phyloP scores from a whole-genome alignment of 2,888 invertebrate species.

The Tetragnatha montana region DNA sequence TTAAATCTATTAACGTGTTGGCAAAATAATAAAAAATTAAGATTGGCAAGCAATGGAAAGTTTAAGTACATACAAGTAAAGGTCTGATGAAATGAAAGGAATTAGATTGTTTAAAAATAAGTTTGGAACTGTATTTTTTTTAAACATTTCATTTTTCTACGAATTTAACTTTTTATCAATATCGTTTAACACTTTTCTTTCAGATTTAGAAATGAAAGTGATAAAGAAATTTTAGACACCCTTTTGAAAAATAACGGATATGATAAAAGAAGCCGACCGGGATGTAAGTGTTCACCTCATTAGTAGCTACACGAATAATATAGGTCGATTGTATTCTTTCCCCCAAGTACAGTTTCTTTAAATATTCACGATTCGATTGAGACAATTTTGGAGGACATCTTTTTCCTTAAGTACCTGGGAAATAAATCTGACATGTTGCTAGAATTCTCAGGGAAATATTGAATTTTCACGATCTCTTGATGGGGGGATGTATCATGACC shows the following conservation, averaged over 20 bases:
- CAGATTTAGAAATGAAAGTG: constrained; percentile 69
- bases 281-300: constrained; percentile 74
- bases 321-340: too few species aligned
- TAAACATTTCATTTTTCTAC: background rate
- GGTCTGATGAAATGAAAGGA: background rate
- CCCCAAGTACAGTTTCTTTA: too few species aligned
- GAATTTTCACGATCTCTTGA: too few species aligned
- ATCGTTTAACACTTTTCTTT: background rate
- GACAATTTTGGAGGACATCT: too few species aligned
- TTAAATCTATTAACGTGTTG: too few species aligned
- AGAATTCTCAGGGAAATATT: too few species aligned
- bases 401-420: too few species aligned
- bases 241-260: constrained; percentile 89
- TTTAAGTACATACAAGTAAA: background rate
- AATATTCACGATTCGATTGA: too few species aligned
- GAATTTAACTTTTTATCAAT: background rate
- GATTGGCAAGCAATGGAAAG: background rate
- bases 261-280: constrained; percentile 93
- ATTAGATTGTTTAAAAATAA: background rate
- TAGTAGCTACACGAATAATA: too few species aligned
- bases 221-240: constrained; percentile 83
- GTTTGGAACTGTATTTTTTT: background rate
- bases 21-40: background rate
- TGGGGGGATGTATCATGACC: too few species aligned
- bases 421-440: too few species aligned